phyloP scores from a whole-genome alignment of 2,888 invertebrate species.

The Ecdyonurus torrentis region DNA sequence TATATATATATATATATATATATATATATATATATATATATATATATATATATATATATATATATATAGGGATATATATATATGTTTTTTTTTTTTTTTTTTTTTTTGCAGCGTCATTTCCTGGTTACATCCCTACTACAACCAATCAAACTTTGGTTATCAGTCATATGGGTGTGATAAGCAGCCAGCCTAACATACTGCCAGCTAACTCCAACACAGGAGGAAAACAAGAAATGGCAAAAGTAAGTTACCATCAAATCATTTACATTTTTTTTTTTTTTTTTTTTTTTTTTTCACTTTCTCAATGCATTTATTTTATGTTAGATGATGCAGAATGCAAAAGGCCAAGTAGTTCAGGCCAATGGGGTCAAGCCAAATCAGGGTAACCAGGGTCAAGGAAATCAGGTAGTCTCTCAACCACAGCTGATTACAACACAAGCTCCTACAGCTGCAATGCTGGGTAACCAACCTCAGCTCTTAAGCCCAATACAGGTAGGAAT shows the following conservation, averaged over 20 bases:
- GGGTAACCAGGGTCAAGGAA: constrained; percentile 6
- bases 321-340: neutral
- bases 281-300: neutral
- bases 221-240: constrained; percentile 39
- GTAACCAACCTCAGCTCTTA: constrained; percentile 48
- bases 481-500: constrained; percentile 56
- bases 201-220: constrained; percentile 40
- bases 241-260: constrained; percentile 33
- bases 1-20: too few relatives aligned
- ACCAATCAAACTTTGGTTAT: constrained; percentile 24
- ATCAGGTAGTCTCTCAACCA: constrained; percentile 20
- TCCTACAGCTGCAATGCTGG: constrained; percentile 39
- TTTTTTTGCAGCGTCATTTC: constrained; percentile 35
- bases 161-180: constrained; percentile 46
- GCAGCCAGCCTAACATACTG: constrained; percentile 47
- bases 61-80: too few relatives aligned
- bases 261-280: neutral
- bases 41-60: too few relatives aligned
- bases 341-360: neutral
- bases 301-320: neutral
- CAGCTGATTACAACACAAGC: constrained; percentile 32
- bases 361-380: neutral
- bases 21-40: too few relatives aligned
- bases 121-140: constrained; percentile 60
- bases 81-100: too few relatives aligned